phyloP scores from a whole-genome alignment of 2,113 vertebrate genomes.

The Melanerpes aurifrons region DNA sequence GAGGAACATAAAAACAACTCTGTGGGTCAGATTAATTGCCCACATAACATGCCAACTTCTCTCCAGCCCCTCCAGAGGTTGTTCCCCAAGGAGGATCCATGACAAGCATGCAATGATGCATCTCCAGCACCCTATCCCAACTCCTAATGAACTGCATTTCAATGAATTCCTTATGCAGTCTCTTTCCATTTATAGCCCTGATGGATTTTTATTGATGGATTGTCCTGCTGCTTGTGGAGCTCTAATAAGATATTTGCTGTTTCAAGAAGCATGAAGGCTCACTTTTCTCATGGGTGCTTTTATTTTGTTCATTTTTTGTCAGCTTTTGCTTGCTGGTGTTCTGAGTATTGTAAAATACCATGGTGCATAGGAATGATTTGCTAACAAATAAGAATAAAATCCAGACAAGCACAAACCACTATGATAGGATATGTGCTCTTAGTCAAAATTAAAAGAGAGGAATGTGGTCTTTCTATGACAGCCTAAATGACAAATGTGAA shows the following conservation, averaged over 20 bases:
- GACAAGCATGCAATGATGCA: not conserved
- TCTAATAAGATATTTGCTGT: not conserved
- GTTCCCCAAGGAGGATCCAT: not conserved
- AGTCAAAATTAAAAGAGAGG: not conserved
- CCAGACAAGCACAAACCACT: not conserved
- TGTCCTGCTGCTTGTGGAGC: not conserved
- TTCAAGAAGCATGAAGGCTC: not conserved
- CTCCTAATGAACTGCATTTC: not conserved
- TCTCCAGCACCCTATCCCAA: not conserved
- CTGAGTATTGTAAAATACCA: conserved; percentile 7
- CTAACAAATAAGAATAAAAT: conserved; percentile 6
- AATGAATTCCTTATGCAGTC: not conserved
- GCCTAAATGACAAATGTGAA: not conserved
- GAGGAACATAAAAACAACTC: not conserved
- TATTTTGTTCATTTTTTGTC: not conserved
- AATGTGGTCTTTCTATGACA: not conserved
- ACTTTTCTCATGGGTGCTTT: not conserved
- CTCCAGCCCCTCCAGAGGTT: not conserved
- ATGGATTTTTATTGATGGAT: not conserved
- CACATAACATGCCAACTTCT: not conserved
- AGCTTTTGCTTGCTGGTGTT: not conserved
- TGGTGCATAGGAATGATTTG: not conserved
- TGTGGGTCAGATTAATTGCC: not conserved
- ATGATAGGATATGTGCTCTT: not conserved
- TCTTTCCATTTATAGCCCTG: not conserved